Percentiles rank a stretch among this genome's conserved stretches.
These are phyloP conservation scores for Caloenas nicobarica DNA, from an alignment of 2,113 vertebrate species.

Conservation along the genomic window DNA sequence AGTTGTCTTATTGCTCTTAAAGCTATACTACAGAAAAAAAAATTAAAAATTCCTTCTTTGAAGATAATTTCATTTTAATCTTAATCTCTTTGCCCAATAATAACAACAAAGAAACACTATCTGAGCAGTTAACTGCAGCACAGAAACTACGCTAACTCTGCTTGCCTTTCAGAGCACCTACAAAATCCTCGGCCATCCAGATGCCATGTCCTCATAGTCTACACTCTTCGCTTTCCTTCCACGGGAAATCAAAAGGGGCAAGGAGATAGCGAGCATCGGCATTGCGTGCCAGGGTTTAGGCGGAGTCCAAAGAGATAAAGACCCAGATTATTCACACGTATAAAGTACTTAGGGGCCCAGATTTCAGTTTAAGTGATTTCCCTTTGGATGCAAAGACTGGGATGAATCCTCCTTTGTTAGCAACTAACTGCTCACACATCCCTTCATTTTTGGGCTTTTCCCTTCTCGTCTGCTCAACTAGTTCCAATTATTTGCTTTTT, in stretches of 20 bases:
- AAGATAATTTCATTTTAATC: neutral
- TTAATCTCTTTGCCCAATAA: neutral
- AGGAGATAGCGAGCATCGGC: neutral
- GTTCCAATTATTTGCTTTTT: conserved; percentile 54
- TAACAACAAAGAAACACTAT: neutral
- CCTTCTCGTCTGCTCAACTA: conserved; percentile 56
- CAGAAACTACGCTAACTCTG: neutral
- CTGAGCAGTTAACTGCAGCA: neutral
- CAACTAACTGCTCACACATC: neutral
- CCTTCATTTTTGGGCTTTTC: neutral
- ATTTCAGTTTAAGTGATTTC: conserved; percentile 21
- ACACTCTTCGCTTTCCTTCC: neutral
- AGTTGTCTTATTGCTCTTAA: neutral
- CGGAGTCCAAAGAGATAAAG: conserved; percentile 22
- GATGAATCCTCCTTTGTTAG: conserved; percentile 18
- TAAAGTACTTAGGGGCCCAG: conserved; percentile 20
- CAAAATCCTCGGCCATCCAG: neutral
- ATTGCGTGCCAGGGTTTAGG: neutral
- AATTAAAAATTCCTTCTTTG: neutral
- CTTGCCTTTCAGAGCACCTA: neutral
- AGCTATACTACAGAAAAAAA: neutral
- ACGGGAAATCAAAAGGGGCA: neutral
- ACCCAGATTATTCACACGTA: neutral
- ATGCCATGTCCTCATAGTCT: neutral
- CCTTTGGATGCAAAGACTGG: neutral